Conservation (phyloP, 2,888 invertebrate species). For the Chrysodeixis includens region DNA sequence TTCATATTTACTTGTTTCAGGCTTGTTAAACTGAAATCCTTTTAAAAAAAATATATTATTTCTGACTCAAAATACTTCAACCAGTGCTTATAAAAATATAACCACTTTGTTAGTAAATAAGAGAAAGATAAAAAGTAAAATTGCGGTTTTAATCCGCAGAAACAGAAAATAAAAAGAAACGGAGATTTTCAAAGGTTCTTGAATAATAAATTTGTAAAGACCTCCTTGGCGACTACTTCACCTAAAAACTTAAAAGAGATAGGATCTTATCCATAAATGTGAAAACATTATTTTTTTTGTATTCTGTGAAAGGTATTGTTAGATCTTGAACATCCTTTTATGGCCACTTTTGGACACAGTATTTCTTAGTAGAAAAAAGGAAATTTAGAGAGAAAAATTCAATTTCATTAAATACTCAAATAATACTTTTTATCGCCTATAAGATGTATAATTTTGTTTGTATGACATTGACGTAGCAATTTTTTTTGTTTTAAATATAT, state of each 20-base stretch:
- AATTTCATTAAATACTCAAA: no score
- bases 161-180: conserved; percentile 31
- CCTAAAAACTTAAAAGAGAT: conserved; percentile 12
- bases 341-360: not conserved
- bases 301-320: not conserved
- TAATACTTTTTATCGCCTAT: no score
- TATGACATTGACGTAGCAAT: no score
- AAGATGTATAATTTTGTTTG: no score
- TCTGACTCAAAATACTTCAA: not conserved
- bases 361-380: no score
- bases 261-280: conserved; percentile 4
- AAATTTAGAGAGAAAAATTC: no score
- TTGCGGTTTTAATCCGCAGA: conserved; percentile 13
- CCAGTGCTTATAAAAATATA: not conserved
- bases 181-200: conserved; percentile 33
- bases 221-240: conserved; percentile 15
- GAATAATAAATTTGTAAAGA: conserved; percentile 40
- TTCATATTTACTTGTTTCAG: no score
- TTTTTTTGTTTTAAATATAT: no score
- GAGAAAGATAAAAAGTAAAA: conserved; percentile 11
- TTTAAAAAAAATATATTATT: not conserved
- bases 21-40: not conserved
- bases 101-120: not conserved
- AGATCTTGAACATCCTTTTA: not conserved
- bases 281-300: conserved; percentile 14